Evolutionary conservation across 2,113 vertebrate genomes (phyloP), one percentile per base, ranked within the genome.

Genomic region (Microtus montanus): DNA sequence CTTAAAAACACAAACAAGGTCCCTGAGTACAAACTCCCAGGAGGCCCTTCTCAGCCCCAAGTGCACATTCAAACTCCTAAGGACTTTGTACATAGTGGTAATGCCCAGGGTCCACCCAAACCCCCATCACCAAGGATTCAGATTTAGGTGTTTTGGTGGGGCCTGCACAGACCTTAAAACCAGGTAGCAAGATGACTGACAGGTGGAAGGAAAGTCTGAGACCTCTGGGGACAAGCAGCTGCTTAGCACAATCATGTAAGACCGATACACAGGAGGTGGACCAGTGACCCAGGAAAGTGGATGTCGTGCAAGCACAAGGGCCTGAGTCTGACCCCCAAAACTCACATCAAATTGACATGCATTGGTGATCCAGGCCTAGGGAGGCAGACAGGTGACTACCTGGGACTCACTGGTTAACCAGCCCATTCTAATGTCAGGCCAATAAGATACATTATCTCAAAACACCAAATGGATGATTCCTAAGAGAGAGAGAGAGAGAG

Each of bases 41-140:
- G 49, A 20, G 77, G 11, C 33, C 17, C 22, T 83, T 80, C 13
- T 58, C 64, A 47, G 20, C 2, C 19, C 3, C 24, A 61, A 7
- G 26, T 4, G 10, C 35, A 73, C 47, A 12, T 14, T 47, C 61
- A 35, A 41, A 47, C 13, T 26, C 14, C n/a, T 3, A 58, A 54
- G 44, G n/a, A 49, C 28, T 54, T 77, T 49, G 66, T 17, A 64
- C 10, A 71, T 2, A 19, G n/a, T 41, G 58, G 64, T 2, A 13
- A 17, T 20, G 20, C 38, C 24, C 24, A 64, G 58, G 75, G 24
- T 38, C 30, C 24, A 19, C 64, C 2, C 0, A 8, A 12, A 12
- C 2, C 1, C 75, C 61, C 33, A 1, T 0, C 3, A 13, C 4
- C 22, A 24, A 38, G n/a, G 49, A 38, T n/a, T 79, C 44, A 22